Evolutionary conservation across 2,113 vertebrate species (phyloP).

Genomic region (Oncorhynchus clarkii): DNA sequence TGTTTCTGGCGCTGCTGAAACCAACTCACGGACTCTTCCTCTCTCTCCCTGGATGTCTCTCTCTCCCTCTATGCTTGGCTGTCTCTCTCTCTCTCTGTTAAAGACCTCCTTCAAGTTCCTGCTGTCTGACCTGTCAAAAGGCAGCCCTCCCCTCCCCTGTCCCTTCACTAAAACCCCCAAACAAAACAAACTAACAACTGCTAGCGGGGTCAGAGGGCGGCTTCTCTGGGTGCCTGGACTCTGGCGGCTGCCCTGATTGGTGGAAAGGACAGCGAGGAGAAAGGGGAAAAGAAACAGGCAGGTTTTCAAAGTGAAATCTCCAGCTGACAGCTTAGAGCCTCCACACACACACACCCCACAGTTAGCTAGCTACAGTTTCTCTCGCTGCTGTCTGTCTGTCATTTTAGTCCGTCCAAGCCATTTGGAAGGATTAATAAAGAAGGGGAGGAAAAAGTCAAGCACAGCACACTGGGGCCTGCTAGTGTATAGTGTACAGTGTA

Average conservation of each 20-base stretch:
- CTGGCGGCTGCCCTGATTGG: slow-evolving; percentile 66
- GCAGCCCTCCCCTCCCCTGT: slow-evolving; percentile 45
- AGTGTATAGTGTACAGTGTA: background rate
- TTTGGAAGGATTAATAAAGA: slow-evolving; percentile 80
- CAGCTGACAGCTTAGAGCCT: slow-evolving; percentile 75
- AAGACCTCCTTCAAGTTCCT: slow-evolving; percentile 69
- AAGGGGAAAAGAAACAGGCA: slow-evolving; percentile 50
- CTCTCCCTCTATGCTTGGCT: slow-evolving; percentile 51
- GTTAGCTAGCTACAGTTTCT: slow-evolving; percentile 56
- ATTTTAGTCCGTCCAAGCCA: slow-evolving; percentile 69
- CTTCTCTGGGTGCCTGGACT: slow-evolving; percentile 67
- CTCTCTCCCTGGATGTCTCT: slow-evolving; percentile 42
- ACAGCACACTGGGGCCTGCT: slow-evolving; percentile 35
- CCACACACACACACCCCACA: slow-evolving; percentile 54
- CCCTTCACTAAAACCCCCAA: slow-evolving; percentile 33
- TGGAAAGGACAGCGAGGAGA: slow-evolving; percentile 56
- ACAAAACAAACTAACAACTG: slow-evolving; percentile 71
- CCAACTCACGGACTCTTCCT: background rate
- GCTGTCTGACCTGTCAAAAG: slow-evolving; percentile 72
- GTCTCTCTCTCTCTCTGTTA: slow-evolving; percentile 45
- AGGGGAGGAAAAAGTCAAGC: slow-evolving; percentile 44
- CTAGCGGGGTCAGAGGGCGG: slow-evolving; percentile 70
- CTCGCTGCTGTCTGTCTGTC: slow-evolving; percentile 76
- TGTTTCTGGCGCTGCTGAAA: slow-evolving; percentile 50
- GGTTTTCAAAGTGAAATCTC: slow-evolving; percentile 79